Evolutionary conservation across 2,113 vertebrate genomes (phyloP).

Genomic region (Hemicordylus capensis): DNA sequence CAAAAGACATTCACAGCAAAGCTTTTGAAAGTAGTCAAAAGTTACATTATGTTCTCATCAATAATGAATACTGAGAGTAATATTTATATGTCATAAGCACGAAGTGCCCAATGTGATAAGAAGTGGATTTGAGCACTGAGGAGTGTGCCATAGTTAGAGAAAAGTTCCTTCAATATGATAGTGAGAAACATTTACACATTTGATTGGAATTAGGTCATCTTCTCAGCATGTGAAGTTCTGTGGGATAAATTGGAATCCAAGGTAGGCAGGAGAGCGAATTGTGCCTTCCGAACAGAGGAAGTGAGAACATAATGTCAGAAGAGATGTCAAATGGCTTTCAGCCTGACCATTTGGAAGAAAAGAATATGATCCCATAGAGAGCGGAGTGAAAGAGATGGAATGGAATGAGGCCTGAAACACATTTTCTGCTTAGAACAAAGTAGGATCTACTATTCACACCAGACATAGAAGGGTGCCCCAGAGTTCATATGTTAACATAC

Average conservation of each 20-base stretch:
- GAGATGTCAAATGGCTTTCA: background rate
- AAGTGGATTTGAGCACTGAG: background rate
- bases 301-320: background rate
- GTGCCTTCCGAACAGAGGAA: background rate
- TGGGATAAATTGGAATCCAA: background rate
- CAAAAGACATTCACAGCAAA: background rate
- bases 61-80: background rate
- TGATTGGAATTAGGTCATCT: background rate
- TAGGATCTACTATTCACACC: fast-evolving
- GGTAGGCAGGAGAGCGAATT: background rate
- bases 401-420: background rate
- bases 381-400: slow-evolving; percentile 8
- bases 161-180: background rate
- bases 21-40: background rate
- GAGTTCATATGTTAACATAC: fast-evolving
- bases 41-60: background rate
- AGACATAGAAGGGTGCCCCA: background rate
- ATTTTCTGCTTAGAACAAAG: background rate
- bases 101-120: background rate
- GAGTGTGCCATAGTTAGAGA: background rate
- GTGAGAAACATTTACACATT: background rate
- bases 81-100: background rate
- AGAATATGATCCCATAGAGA: background rate
- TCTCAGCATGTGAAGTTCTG: background rate
- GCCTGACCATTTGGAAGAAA: slow-evolving; percentile 4